Evolutionary conservation across 2,888 invertebrate genomes (phyloP).

Genomic region (Maniola hyperantus): DNA sequence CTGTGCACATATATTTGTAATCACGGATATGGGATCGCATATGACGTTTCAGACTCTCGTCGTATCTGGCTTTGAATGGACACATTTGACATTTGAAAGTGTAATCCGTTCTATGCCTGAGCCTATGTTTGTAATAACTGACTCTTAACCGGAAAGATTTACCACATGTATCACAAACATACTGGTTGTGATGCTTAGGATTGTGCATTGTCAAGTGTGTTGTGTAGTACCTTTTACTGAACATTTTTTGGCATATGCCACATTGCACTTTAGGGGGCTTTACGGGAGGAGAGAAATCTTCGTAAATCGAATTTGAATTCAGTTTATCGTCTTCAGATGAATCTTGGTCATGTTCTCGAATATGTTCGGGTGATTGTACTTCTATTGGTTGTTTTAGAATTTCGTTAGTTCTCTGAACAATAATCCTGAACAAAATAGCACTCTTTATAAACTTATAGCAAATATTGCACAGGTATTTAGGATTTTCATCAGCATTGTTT

Average conservation of each 20-base stretch:
- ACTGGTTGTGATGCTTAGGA: slow-evolving; percentile 47
- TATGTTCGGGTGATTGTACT: slow-evolving; percentile 33
- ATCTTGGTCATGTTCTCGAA: slow-evolving; percentile 39
- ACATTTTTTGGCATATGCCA: slow-evolving; percentile 50
- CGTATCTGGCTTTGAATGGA: slow-evolving; percentile 51
- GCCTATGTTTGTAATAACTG: slow-evolving; percentile 53
- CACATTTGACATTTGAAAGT: slow-evolving; percentile 52
- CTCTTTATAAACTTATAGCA: slow-evolving; percentile 60
- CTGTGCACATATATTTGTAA: slow-evolving; percentile 55
- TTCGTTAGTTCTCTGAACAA: slow-evolving; percentile 55
- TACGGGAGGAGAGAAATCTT: background rate
- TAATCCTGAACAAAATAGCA: slow-evolving; percentile 58
- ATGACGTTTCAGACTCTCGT: slow-evolving; percentile 50
- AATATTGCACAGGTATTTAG: slow-evolving; percentile 57
- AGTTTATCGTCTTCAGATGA: background rate
- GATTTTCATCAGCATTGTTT: slow-evolving; percentile 52
- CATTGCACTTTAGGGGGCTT: slow-evolving; percentile 48
- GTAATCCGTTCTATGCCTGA: slow-evolving; percentile 52
- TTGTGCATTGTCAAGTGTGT: slow-evolving; percentile 53
- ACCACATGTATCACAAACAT: slow-evolving; percentile 54
- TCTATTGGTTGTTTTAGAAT: slow-evolving; percentile 49
- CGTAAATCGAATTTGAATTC: slow-evolving; percentile 8
- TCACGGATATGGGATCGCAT: slow-evolving; percentile 53
- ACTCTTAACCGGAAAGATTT: slow-evolving; percentile 51
- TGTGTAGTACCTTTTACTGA: slow-evolving; percentile 50